Conservation (phyloP, 1,140 invertebrate species). For the Pogonognathellus flavescens region DNA sequence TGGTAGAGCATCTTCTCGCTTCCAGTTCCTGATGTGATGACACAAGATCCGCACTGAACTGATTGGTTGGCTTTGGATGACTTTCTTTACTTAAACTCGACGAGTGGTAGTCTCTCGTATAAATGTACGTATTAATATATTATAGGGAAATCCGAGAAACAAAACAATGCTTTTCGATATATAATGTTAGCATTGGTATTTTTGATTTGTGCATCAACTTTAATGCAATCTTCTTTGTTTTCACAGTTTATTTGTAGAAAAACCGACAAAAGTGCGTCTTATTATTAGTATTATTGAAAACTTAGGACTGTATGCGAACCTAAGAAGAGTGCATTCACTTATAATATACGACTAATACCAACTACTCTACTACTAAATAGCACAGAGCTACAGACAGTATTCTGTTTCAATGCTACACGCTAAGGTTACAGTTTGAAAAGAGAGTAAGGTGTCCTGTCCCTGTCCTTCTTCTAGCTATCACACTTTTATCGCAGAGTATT, state of each 20-base stretch:
- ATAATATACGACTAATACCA: too few relatives aligned
- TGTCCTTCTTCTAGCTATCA: background rate
- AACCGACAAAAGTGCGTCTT: background rate
- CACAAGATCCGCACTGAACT: conserved; percentile 55
- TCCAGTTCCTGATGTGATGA: conserved; percentile 53
- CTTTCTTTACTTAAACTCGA: background rate
- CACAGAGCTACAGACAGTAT: too few relatives aligned
- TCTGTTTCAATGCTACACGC: too few relatives aligned
- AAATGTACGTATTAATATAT: too few relatives aligned
- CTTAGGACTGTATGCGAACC: too few relatives aligned
- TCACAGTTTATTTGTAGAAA: background rate
- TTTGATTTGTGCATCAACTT: too few relatives aligned
- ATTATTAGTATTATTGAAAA: background rate
- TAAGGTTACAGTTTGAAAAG: background rate
- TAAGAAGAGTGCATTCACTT: too few relatives aligned
- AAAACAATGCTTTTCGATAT: too few relatives aligned
- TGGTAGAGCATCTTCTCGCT: conserved; percentile 61
- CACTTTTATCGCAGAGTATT: background rate
- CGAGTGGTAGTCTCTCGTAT: background rate
- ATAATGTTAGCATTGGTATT: too few relatives aligned
- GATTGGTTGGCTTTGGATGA: background rate
- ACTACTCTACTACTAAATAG: too few relatives aligned
- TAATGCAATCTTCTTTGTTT: background rate
- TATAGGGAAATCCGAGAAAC: too few relatives aligned
- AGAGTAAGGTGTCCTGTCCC: background rate